A percentile compares a stretch with the other conserved stretches of the same genome.
Evolutionary conservation across 64 coral and sea anemone species (phyloP).

Genomic region (Stichodactyla helianthus): DNA sequence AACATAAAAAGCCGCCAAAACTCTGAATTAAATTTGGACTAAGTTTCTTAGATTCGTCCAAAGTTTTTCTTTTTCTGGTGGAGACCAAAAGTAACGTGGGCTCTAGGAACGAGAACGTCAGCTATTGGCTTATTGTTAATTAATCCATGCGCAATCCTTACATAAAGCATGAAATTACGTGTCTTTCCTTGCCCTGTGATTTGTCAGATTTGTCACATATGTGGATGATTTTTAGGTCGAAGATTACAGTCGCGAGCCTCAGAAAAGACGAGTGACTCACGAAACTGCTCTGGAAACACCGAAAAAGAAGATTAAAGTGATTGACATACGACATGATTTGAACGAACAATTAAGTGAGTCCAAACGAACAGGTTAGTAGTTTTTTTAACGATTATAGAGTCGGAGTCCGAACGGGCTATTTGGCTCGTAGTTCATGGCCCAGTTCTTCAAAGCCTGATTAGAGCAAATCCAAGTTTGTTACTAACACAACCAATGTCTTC

Average conservation of each 20-base stretch:
- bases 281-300: constrained; percentile 35
- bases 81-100: no score
- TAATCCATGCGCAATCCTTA: neutral
- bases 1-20: no score
- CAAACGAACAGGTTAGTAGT: neutral
- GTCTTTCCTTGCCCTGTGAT: neutral
- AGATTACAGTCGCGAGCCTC: constrained; percentile 24
- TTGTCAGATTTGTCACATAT: neutral
- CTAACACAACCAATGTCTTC: no score
- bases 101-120: no score
- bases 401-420: no score
- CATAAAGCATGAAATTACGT: neutral
- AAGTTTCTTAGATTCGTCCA: no score
- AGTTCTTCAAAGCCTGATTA: no score
- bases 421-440: no score
- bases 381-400: neutral
- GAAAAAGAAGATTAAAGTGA: constrained; percentile 62
- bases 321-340: constrained; percentile 46
- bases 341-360: neutral
- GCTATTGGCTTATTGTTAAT: neutral
- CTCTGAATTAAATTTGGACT: no score
- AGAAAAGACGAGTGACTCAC: constrained; percentile 20
- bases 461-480: no score
- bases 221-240: constrained; percentile 8
- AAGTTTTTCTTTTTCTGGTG: no score